Conservation (phyloP, 2,113 vertebrate genomes). For the Catharus fuscescens region DNA sequence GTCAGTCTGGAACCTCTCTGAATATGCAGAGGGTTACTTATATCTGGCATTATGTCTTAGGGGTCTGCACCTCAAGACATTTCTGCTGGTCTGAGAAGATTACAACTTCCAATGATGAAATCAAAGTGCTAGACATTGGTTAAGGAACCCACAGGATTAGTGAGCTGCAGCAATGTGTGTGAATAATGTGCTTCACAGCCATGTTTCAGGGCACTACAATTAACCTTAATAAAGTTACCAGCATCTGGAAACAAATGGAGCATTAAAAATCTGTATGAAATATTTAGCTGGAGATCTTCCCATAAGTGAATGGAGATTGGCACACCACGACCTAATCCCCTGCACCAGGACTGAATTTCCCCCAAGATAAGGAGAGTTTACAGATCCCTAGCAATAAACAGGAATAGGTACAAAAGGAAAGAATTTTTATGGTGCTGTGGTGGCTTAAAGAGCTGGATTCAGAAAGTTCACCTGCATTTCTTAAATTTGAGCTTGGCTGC, state of each 20-base stretch:
- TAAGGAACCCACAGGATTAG: not conserved
- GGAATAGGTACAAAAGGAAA: not conserved
- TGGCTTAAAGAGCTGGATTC: not conserved
- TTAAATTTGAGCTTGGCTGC: not conserved
- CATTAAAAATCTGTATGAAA: constrained; percentile 54
- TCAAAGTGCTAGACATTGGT: not conserved
- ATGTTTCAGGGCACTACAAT: constrained; percentile 48
- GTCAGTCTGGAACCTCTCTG: not conserved
- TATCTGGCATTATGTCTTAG: not conserved
- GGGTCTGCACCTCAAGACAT: not conserved
- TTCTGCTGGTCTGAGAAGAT: not conserved
- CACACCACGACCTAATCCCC: not conserved
- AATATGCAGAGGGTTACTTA: not conserved
- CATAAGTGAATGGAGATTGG: not conserved
- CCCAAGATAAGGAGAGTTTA: not conserved
- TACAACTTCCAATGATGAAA: not conserved
- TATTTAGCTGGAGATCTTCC: constrained; percentile 32
- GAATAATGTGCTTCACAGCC: constrained; percentile 24
- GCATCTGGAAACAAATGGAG: constrained; percentile 61
- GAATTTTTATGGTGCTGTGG: not conserved
- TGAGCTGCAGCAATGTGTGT: constrained; percentile 9
- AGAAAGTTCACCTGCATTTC: not conserved
- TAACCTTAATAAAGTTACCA: constrained; percentile 65
- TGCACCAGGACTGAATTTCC: not conserved
- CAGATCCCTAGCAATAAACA: not conserved